Percentiles rank a stretch among this genome's conserved stretches.
Conservation (phyloP, 2,113 vertebrate genomes). For the Amphilophus citrinellus region DNA sequence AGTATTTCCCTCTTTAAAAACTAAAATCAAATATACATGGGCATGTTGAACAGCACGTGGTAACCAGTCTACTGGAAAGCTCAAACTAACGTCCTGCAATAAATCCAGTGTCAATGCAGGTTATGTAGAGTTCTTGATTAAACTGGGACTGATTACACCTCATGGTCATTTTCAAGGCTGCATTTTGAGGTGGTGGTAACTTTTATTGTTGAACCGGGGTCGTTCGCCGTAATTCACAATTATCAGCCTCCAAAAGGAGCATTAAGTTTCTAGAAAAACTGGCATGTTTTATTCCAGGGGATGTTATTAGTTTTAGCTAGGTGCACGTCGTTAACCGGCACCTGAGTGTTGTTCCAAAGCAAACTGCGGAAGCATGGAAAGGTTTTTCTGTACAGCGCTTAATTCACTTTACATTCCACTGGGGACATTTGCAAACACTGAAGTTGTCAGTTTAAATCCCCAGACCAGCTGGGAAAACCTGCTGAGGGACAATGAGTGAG, state of each 20-base stretch:
- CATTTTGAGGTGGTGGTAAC: neutral
- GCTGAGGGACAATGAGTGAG: neutral
- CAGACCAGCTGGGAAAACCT: conserved; percentile 66
- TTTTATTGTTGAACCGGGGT: neutral
- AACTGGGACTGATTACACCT: neutral
- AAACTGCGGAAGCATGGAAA: neutral
- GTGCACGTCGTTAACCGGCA: neutral
- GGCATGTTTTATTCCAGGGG: rapidly evolving
- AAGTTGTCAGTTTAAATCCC: conserved; percentile 21
- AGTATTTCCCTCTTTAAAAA: neutral
- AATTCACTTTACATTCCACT: neutral
- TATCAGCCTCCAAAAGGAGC: neutral
- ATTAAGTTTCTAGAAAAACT: neutral
- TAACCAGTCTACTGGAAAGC: neutral
- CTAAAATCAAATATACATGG: conserved; percentile 29
- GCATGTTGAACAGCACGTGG: neutral
- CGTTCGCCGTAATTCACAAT: neutral
- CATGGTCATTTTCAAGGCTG: neutral
- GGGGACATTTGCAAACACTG: rapidly evolving
- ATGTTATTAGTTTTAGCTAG: neutral
- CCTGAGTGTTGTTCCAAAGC: neutral
- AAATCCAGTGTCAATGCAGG: rapidly evolving
- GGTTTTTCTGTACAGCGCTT: neutral
- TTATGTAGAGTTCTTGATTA: neutral
- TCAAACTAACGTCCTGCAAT: neutral